Percentiles rank a stretch among this genome's conserved stretches.
phyloP scores from a whole-genome alignment of 2,888 invertebrate genomes.

The Acanthoscelides obtectus region DNA sequence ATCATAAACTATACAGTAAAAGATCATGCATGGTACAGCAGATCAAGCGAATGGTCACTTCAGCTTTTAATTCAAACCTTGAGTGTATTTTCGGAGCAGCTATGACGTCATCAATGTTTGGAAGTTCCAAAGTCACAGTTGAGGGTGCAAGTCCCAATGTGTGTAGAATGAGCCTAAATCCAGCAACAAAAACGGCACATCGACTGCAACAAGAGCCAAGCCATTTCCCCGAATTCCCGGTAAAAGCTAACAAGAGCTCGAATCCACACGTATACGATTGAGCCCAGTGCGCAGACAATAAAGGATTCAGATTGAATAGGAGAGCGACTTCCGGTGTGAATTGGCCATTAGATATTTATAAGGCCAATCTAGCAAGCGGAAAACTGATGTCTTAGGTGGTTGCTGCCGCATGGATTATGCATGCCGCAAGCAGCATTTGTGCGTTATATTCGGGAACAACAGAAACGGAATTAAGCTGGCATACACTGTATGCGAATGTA shows the following conservation, averaged over 20 bases:
- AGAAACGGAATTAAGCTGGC: conserved; percentile 36
- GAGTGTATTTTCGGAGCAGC: no score
- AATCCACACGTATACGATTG: not conserved
- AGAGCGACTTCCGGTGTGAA: conserved; percentile 37
- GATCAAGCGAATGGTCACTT: no score
- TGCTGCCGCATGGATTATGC: conserved; percentile 29
- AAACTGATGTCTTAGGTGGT: conserved; percentile 10
- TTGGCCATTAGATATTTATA: conserved; percentile 44
- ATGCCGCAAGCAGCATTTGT: conserved; percentile 6
- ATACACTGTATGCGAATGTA: no score
- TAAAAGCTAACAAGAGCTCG: conserved; percentile 11
- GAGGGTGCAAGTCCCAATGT: no score
- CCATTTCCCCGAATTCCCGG: conserved; percentile 14
- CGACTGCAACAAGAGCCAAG: conserved; percentile 12
- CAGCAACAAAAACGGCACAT: conserved; percentile 4
- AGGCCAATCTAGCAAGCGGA: conserved; percentile 33
- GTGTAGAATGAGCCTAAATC: not conserved
- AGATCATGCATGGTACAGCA: no score
- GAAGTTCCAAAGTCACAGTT: no score
- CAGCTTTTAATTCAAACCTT: no score
- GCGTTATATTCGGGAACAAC: conserved; percentile 8
- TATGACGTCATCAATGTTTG: no score
- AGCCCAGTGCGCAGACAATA: conserved; percentile 18
- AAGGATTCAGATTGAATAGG: conserved; percentile 40
- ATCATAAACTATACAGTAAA: no score